phyloP scores from a whole-genome alignment of 2,797 vertebrate species.

The Rhabdomys pumilio region DNA sequence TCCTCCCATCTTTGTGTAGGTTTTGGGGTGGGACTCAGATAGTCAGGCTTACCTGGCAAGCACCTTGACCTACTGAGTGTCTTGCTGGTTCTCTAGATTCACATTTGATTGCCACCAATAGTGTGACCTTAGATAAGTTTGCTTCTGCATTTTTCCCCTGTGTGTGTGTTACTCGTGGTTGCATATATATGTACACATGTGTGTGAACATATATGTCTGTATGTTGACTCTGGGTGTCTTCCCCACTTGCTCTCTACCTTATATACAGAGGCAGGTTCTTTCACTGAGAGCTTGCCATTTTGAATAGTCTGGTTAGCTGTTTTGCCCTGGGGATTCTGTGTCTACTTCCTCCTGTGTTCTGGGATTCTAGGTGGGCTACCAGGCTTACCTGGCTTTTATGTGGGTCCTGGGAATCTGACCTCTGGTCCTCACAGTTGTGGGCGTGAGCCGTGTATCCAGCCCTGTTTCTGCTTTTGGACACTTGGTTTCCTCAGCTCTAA shows the following conservation, averaged over 20 bases:
- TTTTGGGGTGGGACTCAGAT: neutral
- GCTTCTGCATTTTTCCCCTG: neutral
- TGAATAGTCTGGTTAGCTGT: neutral
- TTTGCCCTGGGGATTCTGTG: neutral
- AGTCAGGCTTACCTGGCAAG: neutral
- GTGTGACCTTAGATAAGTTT: neutral
- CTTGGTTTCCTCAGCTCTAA: slow-evolving; percentile 10
- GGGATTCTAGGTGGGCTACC: neutral
- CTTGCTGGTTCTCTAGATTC: neutral
- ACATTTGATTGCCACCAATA: neutral
- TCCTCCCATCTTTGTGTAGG: neutral
- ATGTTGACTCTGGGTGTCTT: neutral
- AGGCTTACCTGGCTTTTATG: neutral
- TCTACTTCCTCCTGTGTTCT: neutral
- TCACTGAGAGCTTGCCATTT: neutral
- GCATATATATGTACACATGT: neutral
- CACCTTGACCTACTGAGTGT: neutral
- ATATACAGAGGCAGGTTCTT: neutral
- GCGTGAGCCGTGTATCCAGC: neutral
- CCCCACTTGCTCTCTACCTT: neutral
- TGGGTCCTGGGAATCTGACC: neutral
- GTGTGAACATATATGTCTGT: neutral
- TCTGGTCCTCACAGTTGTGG: neutral
- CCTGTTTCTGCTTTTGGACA: neutral
- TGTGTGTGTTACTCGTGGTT: neutral